phyloP scores from a whole-genome alignment of 2,888 invertebrate species.

The Lysandra bellargus region DNA sequence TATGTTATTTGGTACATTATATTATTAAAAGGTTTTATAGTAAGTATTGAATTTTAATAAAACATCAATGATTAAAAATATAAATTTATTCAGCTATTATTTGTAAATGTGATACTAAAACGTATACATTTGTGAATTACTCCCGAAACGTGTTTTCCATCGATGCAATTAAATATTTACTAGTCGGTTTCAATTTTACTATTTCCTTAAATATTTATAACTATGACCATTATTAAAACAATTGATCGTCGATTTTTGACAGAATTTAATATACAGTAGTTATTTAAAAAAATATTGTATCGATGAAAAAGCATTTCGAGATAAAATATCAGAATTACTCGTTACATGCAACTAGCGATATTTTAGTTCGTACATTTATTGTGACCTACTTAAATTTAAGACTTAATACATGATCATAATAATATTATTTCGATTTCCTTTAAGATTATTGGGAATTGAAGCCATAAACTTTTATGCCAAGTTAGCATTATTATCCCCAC shows the following conservation, averaged over 20 bases:
- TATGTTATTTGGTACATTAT: no score
- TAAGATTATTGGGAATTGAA: background rate
- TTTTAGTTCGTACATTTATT: background rate
- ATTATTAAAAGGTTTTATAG: no score
- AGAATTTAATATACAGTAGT: background rate
- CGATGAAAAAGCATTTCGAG: background rate
- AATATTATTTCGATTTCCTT: background rate
- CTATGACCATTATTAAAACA: background rate
- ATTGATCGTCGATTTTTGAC: background rate
- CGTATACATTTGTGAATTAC: slow-evolving; percentile 60
- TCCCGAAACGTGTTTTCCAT: background rate
- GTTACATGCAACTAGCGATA: background rate
- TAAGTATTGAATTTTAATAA: slow-evolving; percentile 34
- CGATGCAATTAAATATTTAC: background rate
- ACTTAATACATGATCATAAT: background rate
- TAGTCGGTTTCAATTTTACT: background rate
- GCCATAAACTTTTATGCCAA: no score
- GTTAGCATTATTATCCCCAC: no score
- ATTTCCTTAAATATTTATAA: background rate
- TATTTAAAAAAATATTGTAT: background rate
- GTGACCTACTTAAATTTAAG: background rate
- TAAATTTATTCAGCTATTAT: slow-evolving; percentile 43
- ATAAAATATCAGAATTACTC: background rate
- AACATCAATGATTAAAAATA: slow-evolving; percentile 43
- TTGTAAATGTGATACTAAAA: slow-evolving; percentile 70